Conservation (phyloP, 2,888 invertebrate genomes). For the Sturmia bella region DNA sequence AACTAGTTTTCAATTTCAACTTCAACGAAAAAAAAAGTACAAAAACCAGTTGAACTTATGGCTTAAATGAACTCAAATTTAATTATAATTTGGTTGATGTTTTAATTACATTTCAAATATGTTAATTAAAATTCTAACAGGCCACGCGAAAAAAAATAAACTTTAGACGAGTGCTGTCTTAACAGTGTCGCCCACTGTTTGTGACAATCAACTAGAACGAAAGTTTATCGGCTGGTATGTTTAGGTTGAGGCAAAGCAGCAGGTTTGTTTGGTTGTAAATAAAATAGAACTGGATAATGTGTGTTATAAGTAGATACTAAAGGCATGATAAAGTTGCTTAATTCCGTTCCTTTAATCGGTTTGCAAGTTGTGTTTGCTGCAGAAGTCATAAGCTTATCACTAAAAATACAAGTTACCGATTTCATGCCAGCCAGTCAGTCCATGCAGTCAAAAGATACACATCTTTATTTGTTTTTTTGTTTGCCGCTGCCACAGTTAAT, state of each 20-base stretch:
- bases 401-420: conserved; percentile 2
- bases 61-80: conserved; percentile 22
- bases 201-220: not conserved
- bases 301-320: conserved; percentile 12
- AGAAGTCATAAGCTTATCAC: conserved; percentile 52
- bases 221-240: too few relatives aligned
- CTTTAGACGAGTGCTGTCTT: conserved; percentile 34
- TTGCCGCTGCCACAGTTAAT: conserved; percentile 49
- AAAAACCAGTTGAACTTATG: conserved; percentile 27
- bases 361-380: conserved; percentile 11
- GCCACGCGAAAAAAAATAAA: conserved; percentile 4
- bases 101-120: conserved; percentile 59
- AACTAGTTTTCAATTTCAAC: conserved; percentile 7
- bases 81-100: conserved; percentile 39
- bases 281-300: conserved; percentile 8
- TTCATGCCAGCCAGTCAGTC: not conserved
- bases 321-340: conserved; percentile 33
- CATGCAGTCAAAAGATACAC: conserved; percentile 7
- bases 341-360: conserved; percentile 7
- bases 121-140: conserved; percentile 24
- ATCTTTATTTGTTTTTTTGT: conserved; percentile 25
- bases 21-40: not conserved
- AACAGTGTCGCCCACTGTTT: conserved; percentile 65
- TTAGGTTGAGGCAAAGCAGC: too few relatives aligned
- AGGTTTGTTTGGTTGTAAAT: not conserved